Percentiles rank a stretch among this genome's conserved stretches.
Conservation (phyloP, 2,797 vertebrate genomes). For the Pantherophis alleghaniensis region DNA sequence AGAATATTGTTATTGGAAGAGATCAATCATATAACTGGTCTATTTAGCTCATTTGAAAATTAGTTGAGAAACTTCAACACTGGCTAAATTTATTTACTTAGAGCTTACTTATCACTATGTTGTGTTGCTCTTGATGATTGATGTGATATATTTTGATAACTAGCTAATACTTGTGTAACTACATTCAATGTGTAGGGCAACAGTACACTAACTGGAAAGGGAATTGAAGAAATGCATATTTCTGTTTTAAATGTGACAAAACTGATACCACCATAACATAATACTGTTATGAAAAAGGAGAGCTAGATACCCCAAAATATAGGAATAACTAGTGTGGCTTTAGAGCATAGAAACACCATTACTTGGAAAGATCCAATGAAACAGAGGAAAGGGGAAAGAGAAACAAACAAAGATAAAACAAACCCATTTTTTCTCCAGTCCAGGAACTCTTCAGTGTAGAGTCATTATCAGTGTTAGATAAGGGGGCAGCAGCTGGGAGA, state of each 20-base stretch:
- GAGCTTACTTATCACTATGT: not conserved
- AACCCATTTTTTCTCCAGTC: constrained; percentile 91
- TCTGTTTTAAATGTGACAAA: not conserved
- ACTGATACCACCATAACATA: not conserved
- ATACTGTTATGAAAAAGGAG: not conserved
- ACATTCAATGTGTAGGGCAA: not conserved
- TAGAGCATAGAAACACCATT: not conserved
- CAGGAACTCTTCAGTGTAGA: constrained; percentile 88
- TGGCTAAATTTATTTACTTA: not conserved
- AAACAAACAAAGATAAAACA: constrained; percentile 44
- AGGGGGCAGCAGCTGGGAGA: constrained; percentile 75
- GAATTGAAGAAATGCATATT: not conserved
- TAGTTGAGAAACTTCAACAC: not conserved
- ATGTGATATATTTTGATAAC: not conserved
- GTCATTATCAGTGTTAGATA: constrained; percentile 84
- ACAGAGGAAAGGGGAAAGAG: not conserved
- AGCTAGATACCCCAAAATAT: not conserved
- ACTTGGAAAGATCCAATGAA: not conserved
- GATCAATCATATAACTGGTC: not conserved
- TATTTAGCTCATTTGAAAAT: not conserved
- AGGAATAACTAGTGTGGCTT: not conserved
- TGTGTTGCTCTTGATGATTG: not conserved
- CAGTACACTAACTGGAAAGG: not conserved
- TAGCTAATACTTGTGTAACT: not conserved
- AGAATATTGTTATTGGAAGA: not conserved